These are phyloP conservation scores for Rotaria magnacalcarata DNA, from an alignment of 2,888 invertebrate species.

Conservation along the genomic window DNA sequence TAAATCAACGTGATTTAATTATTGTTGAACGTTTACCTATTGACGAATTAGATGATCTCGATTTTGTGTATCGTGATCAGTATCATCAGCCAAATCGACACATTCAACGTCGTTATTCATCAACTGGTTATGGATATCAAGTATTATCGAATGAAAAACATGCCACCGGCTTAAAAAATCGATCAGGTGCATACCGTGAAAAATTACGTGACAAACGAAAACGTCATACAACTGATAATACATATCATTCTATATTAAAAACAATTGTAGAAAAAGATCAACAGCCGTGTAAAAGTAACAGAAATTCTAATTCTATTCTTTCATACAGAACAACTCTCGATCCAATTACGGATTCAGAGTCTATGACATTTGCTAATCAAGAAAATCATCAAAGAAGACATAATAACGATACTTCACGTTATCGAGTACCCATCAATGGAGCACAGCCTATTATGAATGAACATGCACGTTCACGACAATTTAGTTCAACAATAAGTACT, in stretches of 20 bases:
- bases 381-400: not conserved
- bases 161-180: not conserved
- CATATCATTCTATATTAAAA: slow-evolving; percentile 15
- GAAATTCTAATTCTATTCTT: not conserved
- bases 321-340: slow-evolving; percentile 18
- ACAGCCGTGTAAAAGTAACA: not conserved
- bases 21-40: slow-evolving; percentile 16
- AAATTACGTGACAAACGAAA: slow-evolving; percentile 1
- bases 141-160: not conserved
- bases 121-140: not conserved
- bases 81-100: not conserved
- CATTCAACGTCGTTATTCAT: slow-evolving; percentile 14
- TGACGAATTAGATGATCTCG: not conserved
- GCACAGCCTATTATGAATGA: not conserved
- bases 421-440: slow-evolving; percentile 7
- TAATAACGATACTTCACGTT: not conserved
- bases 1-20: slow-evolving; percentile 30
- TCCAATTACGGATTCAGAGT: slow-evolving; percentile 23
- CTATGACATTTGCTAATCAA: not conserved
- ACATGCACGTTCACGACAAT: not conserved
- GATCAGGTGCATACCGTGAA: not conserved
- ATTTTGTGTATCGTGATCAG: slow-evolving; percentile 13
- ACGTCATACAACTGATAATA: slow-evolving; percentile 32
- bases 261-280: not conserved
- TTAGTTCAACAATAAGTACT: not conserved